Base-by-base conservation (phyloP, 2,888 invertebrate species). In the Drosophila bunnanda region DNA sequence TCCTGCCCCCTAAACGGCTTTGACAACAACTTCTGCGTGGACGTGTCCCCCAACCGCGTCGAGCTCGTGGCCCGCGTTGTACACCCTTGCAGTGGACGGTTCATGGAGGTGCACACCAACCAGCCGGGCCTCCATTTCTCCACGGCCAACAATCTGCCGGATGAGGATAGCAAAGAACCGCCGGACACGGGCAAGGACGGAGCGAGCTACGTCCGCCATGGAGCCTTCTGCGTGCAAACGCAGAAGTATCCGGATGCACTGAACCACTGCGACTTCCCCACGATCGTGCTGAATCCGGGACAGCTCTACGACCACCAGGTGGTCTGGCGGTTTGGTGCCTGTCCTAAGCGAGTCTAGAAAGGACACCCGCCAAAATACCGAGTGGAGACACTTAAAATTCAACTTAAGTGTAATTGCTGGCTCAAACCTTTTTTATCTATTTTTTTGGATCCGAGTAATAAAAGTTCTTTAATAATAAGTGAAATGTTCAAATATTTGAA, bases 61-160 rank as follows among this genome's bases (percentile, higher is more conserved):
- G 93, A 94, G 6, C 94, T 96, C 77, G 94, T 95, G 30, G 95
- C 95, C 78, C 95, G 95, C 81, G 95, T 94, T 0, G 89, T 94
- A 5, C 96, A 97, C 92, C 95, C 95, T 0, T 84, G 91, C n/a
- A 93, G 94, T 28, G 97, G 98, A 0, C 94, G 98, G 61, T 94
- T 93, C 30, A 90, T 98, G 77, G 96, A 97, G 90, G 94, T 98
- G 0, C 95, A 95, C 82, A 96, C 97, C 58, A 96, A 97, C 91
- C 97, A 98, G 90, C 98, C 98, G 0, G 98, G 98, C 0, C 93
- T 98, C 65, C 98, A 98, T 90, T 95, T 98, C 87, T 98, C 98
- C 91, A 98, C 98, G 0, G 94, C 95, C 0, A 97, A 97, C 90
- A 93, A 92, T 69, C 92, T 97, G 13, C 97, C 97, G 0, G 94